Evolutionary conservation across 2,888 invertebrate genomes (phyloP).

Genomic region (Agrotis exclamationis): DNA sequence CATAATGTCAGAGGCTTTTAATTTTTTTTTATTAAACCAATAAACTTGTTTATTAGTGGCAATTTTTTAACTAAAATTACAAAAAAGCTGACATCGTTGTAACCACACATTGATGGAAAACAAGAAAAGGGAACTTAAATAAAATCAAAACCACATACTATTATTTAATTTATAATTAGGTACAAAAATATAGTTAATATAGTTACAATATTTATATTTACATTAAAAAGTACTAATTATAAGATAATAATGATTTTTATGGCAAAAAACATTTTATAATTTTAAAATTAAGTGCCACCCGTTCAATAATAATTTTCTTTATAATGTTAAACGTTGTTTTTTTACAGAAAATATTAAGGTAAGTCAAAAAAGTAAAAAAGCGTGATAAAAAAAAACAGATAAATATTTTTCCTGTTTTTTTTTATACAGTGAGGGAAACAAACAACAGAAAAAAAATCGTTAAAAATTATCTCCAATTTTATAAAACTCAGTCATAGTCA

Average conservation of each 20-base stretch:
- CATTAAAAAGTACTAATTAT: slow-evolving; percentile 43
- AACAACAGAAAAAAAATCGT: neutral
- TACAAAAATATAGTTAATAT: slow-evolving; percentile 60
- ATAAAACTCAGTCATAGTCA: neutral
- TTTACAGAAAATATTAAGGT: no score
- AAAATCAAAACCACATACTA: slow-evolving; percentile 17
- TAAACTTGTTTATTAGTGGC: no score
- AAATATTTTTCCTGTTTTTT: no score
- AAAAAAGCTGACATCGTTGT: no score
- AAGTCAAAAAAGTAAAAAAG: neutral
- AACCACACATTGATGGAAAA: no score
- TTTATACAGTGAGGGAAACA: no score
- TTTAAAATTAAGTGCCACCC: slow-evolving; percentile 21
- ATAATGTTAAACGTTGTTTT: no score
- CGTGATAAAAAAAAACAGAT: no score
- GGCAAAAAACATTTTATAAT: slow-evolving; percentile 37
- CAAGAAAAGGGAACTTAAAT: no score
- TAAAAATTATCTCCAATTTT: neutral
- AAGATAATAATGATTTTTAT: slow-evolving; percentile 44
- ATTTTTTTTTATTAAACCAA: no score
- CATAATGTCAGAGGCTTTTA: no score
- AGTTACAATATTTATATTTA: slow-evolving; percentile 56
- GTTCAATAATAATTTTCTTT: neutral
- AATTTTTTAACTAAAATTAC: no score
- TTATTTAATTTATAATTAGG: slow-evolving; percentile 51